These are phyloP conservation scores for Cantharis flavilabris DNA, from an alignment of 2,888 invertebrate species.

Conservation along the genomic window DNA sequence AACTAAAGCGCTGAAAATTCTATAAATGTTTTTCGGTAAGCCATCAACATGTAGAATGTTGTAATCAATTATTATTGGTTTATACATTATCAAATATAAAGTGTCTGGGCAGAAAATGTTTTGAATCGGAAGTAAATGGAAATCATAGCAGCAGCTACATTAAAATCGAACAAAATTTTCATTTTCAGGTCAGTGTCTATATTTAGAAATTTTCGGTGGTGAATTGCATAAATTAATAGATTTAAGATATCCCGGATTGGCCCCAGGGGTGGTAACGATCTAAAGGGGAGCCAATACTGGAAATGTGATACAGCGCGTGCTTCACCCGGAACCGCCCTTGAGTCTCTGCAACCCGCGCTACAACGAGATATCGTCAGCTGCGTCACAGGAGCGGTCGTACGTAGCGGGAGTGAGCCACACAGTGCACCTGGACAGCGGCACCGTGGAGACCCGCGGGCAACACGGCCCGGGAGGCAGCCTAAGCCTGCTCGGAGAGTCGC, in stretches of 20 bases:
- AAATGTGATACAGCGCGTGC: conserved; percentile 33
- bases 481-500: conserved; percentile 69
- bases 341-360: conserved; percentile 53
- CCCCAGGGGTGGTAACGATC: conserved; percentile 39
- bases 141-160: background rate
- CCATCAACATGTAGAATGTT: background rate
- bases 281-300: conserved; percentile 33
- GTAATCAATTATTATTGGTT: background rate
- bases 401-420: conserved; percentile 50
- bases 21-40: background rate
- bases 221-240: conserved; percentile 33
- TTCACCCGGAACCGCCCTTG: conserved; percentile 49
- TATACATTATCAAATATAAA: background rate
- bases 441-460: conserved; percentile 53
- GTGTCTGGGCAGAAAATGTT: background rate
- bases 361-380: conserved; percentile 53
- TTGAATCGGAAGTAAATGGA: background rate
- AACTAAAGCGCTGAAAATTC: background rate
- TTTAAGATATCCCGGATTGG: conserved; percentile 30
- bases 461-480: conserved; percentile 56
- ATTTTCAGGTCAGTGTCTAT: conserved; percentile 25
- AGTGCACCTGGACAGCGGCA: conserved; percentile 54
- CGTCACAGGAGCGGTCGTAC: conserved; percentile 47
- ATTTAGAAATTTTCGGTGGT: conserved; percentile 31
- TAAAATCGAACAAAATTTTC: conserved; percentile 1